These are phyloP conservation scores for Drosophila serrata DNA, from an alignment of 1,140 invertebrate genomes.

Conservation along the genomic window DNA sequence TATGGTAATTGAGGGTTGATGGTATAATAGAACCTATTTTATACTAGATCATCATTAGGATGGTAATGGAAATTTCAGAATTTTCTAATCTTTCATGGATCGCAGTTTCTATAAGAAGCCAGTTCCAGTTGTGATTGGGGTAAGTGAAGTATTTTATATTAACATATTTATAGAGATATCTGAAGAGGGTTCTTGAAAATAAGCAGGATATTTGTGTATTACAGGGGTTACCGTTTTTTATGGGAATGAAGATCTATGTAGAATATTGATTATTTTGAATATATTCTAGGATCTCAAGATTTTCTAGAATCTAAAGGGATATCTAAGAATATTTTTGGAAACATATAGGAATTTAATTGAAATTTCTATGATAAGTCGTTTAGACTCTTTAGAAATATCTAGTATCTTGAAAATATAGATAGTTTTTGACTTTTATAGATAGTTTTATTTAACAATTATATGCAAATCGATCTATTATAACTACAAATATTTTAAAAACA, in stretches of 20 bases:
- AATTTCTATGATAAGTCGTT: not conserved
- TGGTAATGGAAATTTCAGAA: not conserved
- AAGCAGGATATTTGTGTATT: too few species aligned
- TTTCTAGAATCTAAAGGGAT: not conserved
- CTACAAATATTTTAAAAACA: too few species aligned
- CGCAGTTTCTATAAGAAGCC: not conserved
- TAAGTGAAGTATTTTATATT: not conserved
- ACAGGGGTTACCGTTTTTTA: too few species aligned
- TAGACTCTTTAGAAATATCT: too few species aligned
- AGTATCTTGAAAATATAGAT: not conserved
- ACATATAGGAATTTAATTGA: too few species aligned
- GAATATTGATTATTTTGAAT: not conserved
- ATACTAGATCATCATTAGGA: not conserved
- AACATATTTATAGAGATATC: not conserved
- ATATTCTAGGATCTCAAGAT: not conserved
- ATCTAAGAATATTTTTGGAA: not conserved
- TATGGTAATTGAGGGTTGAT: slow-evolving; percentile 24
- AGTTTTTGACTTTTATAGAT: too few species aligned
- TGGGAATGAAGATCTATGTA: too few species aligned
- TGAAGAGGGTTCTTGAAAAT: not conserved
- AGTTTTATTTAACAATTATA: too few species aligned
- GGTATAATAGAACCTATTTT: not conserved
- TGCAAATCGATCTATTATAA: too few species aligned
- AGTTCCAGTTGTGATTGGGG: not conserved
- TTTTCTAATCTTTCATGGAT: not conserved